Percentiles rank a stretch among this genome's conserved stretches.
phyloP scores from a whole-genome alignment of 2,888 invertebrate genomes.

The Falcaria lacertinaria region DNA sequence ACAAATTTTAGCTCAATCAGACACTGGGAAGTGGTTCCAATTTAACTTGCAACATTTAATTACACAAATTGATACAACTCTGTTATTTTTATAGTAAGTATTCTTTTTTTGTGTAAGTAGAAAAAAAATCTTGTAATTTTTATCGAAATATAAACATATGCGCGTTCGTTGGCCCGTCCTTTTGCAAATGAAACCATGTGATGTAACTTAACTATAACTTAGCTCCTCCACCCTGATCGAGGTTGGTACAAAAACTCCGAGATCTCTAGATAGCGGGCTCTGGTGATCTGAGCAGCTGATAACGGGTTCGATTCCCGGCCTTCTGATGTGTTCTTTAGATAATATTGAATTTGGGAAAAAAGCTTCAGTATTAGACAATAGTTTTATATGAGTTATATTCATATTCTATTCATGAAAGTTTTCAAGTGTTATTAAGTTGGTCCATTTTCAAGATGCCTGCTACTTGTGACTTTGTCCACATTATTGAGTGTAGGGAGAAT shows the following conservation, averaged over 20 bases:
- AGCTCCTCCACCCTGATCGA: constrained; percentile 12
- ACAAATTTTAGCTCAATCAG: too few relatives aligned
- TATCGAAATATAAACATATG: too few relatives aligned
- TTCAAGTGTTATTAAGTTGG: background rate
- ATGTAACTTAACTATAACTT: background rate
- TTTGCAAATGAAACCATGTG: background rate
- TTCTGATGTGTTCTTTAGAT: constrained; percentile 55
- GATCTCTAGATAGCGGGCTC: constrained; percentile 34
- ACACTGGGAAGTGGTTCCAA: too few relatives aligned
- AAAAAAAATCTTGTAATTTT: too few relatives aligned
- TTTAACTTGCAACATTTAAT: too few relatives aligned
- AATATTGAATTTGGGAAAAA: constrained; percentile 54
- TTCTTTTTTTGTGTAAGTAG: too few relatives aligned
- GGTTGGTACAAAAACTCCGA: constrained; percentile 34
- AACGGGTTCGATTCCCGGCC: constrained; percentile 64
- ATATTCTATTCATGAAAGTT: background rate
- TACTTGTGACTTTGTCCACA: too few relatives aligned
- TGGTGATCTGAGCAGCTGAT: constrained; percentile 54
- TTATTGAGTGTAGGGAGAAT: too few relatives aligned
- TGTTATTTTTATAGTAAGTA: too few relatives aligned
- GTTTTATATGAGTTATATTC: constrained; percentile 14
- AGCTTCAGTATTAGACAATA: constrained; percentile 45
- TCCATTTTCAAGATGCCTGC: background rate
- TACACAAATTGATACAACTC: too few relatives aligned
- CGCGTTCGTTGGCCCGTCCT: too few relatives aligned